Base-by-base conservation (phyloP, 1,140 invertebrate species). In the Drosophila ananassae region DNA sequence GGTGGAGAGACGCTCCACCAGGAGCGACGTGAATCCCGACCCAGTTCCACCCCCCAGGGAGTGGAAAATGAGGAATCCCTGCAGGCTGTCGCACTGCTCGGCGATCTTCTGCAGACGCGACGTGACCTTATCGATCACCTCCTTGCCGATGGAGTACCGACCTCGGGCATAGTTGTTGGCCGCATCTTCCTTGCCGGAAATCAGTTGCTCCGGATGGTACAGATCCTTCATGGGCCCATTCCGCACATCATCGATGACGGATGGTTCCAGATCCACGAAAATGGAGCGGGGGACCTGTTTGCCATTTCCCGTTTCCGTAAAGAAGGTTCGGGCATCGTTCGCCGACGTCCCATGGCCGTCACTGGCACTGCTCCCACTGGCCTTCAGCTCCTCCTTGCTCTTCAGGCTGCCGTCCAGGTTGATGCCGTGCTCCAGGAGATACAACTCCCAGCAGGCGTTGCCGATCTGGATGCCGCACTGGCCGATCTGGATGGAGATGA, bases 131-230 rank as follows among this genome's bases (percentile, higher is more conserved):
- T 95, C 95, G 6, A 97, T 93, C 46, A 96, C 94, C 92, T 96
- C 96, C 84, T 95, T 96, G 41, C 96, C 96, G 61, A 96, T 95
- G 48, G 96, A 96, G 91, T 97, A 96, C 1, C 90, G 89, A 39
- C 96, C 96, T 24, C 96, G 92, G 9, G 96, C 96, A 82, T 96
- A 96, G 92, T 97, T 97, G 90, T 97, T 97, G 0, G 96, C 96
- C 0, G 96, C 95, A 89, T 97, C 96, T 83, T 96, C 96, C 77
- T 96, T 96, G n/a, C 95, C 95, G 9, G 94, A 95, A 37, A 96
- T 95, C 60, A 96, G 82, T 79, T 95, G 95, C 63, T 96, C 95
- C 0, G 95, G 95, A 90, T 96, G 95, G 85, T 93, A 94, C 1
- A 96, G 92, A 73, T 95, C 93, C 3, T 93, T 92, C 82, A 94